Percentiles rank a stretch among this genome's conserved stretches.
These are phyloP conservation scores for Drosophila arawakana DNA, from an alignment of 1,140 invertebrate genomes.

Conservation along the genomic window DNA sequence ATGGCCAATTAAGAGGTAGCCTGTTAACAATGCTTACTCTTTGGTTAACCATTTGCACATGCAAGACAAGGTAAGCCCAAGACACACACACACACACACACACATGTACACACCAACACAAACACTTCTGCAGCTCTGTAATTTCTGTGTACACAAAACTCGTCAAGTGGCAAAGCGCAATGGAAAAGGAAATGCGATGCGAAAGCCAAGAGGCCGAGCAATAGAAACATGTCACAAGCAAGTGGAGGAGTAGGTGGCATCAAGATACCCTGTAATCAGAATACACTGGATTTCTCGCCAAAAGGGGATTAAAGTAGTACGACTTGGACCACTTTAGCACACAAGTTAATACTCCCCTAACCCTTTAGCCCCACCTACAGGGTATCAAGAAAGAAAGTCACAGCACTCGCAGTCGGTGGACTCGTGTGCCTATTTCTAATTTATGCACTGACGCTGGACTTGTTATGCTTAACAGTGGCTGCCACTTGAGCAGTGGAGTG, in stretches of 20 bases:
- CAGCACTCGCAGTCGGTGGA: not conserved
- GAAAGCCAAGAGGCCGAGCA: slow-evolving; percentile 3
- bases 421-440: slow-evolving; percentile 71
- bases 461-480: slow-evolving; percentile 59
- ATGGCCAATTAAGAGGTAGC: slow-evolving; percentile 54
- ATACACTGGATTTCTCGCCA: too few relatives aligned
- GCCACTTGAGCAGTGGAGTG: slow-evolving; percentile 24
- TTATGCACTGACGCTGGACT: slow-evolving; percentile 73
- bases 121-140: slow-evolving; percentile 20
- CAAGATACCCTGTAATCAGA: slow-evolving; percentile 22
- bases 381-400: slow-evolving; percentile 5
- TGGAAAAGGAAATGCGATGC: slow-evolving; percentile 35
- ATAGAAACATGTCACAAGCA: not conserved
- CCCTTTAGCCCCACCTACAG: not conserved
- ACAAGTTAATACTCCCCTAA: not conserved
- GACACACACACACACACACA: slow-evolving; percentile 18
- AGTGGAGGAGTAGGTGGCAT: not conserved
- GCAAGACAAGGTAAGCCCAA: slow-evolving; percentile 45
- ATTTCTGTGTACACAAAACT: slow-evolving; percentile 74
- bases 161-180: slow-evolving; percentile 54
- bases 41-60: slow-evolving; percentile 59
- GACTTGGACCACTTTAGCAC: too few relatives aligned
- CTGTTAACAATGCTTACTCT: slow-evolving; percentile 68
- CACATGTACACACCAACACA: slow-evolving; percentile 5
- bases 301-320: too few relatives aligned